Conservation (phyloP, 1,140 invertebrate species). For the Drosophila kikkawai region DNA sequence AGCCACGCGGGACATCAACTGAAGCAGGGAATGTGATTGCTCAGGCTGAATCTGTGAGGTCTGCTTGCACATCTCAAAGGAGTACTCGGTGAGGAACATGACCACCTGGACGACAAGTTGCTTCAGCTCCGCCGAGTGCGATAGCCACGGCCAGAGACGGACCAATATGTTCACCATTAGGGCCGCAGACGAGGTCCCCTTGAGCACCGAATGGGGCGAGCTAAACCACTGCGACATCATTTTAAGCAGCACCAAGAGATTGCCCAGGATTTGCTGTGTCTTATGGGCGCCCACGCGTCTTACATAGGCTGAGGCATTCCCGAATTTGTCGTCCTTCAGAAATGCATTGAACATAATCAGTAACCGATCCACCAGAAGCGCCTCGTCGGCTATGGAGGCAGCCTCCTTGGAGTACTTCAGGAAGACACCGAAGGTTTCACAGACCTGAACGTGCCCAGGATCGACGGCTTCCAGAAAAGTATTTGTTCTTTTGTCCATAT, state of each 20-base stretch:
- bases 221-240: slow-evolving; percentile 69
- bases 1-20: slow-evolving; percentile 63
- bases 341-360: slow-evolving; percentile 53
- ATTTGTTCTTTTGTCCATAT: slow-evolving; percentile 20
- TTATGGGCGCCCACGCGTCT: slow-evolving; percentile 75
- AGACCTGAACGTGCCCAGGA: slow-evolving; percentile 46
- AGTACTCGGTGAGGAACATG: slow-evolving; percentile 70
- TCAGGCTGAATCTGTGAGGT: slow-evolving; percentile 33
- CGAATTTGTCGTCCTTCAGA: slow-evolving; percentile 48
- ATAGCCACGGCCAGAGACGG: slow-evolving; percentile 74
- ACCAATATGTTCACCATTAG: slow-evolving; percentile 42
- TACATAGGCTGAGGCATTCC: slow-evolving; percentile 62
- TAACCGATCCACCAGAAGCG: slow-evolving; percentile 50
- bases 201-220: slow-evolving; percentile 41
- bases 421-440: slow-evolving; percentile 61
- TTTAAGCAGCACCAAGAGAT: slow-evolving; percentile 64
- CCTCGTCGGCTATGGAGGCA: slow-evolving; percentile 22
- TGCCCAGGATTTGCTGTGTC: slow-evolving; percentile 54
- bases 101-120: slow-evolving; percentile 50
- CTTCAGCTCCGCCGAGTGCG: slow-evolving; percentile 63
- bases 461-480: slow-evolving; percentile 51
- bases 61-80: slow-evolving; percentile 72
- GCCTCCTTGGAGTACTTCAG: slow-evolving; percentile 53
- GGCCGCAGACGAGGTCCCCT: slow-evolving; percentile 33
- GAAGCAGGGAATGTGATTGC: slow-evolving; percentile 67